A percentile compares a stretch with the other conserved stretches of the same genome.
Evolutionary conservation across 2,113 vertebrate species (phyloP).

Genomic region (Pituophis catenifer): DNA sequence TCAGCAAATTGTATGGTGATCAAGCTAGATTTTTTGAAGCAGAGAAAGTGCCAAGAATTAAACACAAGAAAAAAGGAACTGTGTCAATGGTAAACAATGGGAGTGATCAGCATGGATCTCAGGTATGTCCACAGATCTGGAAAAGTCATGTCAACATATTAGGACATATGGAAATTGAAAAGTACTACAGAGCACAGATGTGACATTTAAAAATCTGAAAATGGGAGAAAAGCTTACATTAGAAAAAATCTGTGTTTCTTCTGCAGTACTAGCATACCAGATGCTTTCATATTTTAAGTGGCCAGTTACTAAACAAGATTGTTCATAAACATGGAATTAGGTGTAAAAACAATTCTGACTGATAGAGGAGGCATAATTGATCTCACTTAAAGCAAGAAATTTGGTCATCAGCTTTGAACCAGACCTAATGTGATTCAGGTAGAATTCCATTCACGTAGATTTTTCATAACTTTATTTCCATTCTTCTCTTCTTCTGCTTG

Average conservation of each 20-base stretch:
- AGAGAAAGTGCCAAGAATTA: constrained; percentile 92
- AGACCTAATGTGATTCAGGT: neutral
- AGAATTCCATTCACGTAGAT: neutral
- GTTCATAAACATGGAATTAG: neutral
- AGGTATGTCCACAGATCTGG: constrained; percentile 73
- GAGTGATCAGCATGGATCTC: constrained; percentile 89
- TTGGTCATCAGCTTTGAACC: neutral
- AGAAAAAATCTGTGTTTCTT: neutral
- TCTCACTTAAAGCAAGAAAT: neutral
- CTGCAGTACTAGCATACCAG: neutral
- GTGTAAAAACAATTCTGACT: neutral
- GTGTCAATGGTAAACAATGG: constrained; percentile 99
- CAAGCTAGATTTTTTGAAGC: constrained; percentile 92
- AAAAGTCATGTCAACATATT: neutral
- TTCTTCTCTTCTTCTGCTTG: neutral
- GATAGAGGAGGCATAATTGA: neutral
- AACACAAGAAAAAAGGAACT: constrained; percentile 92
- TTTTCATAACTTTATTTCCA: neutral
- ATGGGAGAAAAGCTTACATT: neutral
- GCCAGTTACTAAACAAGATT: neutral
- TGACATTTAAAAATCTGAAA: neutral
- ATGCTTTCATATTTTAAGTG: neutral
- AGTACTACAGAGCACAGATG: neutral
- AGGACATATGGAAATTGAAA: neutral
- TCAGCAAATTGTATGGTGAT: constrained; percentile 93